Percentiles rank a stretch among this genome's conserved stretches.
Conservation (phyloP, 2,888 invertebrate genomes). For the Hirtodrosophila trivittata region DNA sequence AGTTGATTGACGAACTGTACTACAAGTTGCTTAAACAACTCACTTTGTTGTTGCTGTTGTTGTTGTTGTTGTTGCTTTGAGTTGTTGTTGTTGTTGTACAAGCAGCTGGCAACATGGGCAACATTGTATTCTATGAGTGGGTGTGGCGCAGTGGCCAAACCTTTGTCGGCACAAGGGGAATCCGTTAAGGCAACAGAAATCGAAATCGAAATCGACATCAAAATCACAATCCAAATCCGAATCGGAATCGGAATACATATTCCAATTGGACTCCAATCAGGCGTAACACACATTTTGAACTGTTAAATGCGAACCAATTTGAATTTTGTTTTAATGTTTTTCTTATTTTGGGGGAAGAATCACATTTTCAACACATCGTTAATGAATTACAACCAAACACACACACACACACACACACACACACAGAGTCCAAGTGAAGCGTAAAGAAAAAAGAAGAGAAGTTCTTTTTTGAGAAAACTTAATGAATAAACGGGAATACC, state of each 20-base stretch:
- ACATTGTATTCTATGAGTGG: constrained; percentile 41
- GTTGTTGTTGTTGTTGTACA: constrained; percentile 58
- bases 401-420: constrained; percentile 9
- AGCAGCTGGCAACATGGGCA: constrained; percentile 37
- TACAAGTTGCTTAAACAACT: constrained; percentile 70
- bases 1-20: constrained; percentile 69
- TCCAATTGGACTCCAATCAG: constrained; percentile 32
- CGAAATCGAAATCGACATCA: constrained; percentile 2
- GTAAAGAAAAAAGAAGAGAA: background rate
- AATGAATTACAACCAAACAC: constrained; percentile 29
- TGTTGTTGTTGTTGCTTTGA: constrained; percentile 25
- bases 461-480: no score
- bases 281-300: constrained; percentile 40
- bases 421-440: constrained; percentile 7
- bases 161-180: constrained; percentile 4
- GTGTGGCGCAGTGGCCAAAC: constrained; percentile 57
- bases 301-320: constrained; percentile 64
- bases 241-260: background rate
- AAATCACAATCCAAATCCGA: constrained; percentile 10
- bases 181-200: background rate
- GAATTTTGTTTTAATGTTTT: constrained; percentile 8
- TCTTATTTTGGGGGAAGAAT: constrained; percentile 29
- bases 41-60: constrained; percentile 26
- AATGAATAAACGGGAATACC: constrained; percentile 1
- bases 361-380: constrained; percentile 70